Conservation (phyloP, 2,113 vertebrate species). For the Theristicus caerulescens region DNA sequence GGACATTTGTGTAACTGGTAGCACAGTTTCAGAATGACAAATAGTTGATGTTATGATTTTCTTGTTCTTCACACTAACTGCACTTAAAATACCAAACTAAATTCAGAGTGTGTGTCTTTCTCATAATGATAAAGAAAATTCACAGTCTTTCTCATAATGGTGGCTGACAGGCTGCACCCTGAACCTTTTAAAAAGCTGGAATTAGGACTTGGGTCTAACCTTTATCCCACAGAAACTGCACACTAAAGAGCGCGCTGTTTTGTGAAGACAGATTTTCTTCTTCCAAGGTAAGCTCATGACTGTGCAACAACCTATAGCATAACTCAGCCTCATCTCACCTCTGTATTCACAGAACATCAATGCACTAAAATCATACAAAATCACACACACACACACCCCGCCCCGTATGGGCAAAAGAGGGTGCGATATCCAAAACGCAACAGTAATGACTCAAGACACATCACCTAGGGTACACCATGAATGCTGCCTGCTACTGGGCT, state of each 20-base stretch:
- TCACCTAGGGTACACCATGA: rapidly evolving
- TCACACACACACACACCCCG: rapidly evolving
- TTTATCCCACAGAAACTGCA: background rate
- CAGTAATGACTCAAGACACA: background rate
- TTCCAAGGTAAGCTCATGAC: background rate
- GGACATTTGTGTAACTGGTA: background rate
- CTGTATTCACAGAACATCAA: background rate
- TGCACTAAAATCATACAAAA: background rate
- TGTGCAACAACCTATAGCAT: background rate
- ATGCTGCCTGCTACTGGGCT: background rate
- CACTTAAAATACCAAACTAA: background rate
- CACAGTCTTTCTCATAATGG: background rate
- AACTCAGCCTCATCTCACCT: background rate
- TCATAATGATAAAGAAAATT: background rate
- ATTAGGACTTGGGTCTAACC: background rate
- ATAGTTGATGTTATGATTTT: background rate
- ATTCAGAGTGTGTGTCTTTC: background rate
- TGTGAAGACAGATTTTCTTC: background rate
- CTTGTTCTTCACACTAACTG: background rate
- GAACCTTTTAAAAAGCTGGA: background rate
- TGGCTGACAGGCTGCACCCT: background rate
- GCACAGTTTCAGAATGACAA: background rate
- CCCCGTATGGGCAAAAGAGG: background rate
- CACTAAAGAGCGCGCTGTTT: background rate
- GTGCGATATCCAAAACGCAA: background rate